phyloP scores from a whole-genome alignment of 2,888 invertebrate species.

The Hymenopus coronatus region DNA sequence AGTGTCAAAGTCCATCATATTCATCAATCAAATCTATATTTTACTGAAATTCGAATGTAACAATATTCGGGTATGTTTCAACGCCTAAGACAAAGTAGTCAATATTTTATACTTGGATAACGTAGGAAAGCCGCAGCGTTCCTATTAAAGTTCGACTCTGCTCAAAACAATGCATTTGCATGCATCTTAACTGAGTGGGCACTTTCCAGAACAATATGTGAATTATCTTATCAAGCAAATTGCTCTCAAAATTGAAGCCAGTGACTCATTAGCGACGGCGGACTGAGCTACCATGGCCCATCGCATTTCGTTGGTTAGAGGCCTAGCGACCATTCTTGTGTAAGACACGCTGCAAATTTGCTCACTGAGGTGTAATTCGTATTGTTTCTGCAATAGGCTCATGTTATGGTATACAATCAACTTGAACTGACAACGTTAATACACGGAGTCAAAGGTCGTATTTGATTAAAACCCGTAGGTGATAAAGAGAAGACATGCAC shows the following conservation, averaged over 20 bases:
- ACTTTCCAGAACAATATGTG: neutral
- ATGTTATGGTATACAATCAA: neutral
- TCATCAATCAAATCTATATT: too few relatives aligned
- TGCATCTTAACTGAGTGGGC: neutral
- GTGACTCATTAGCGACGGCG: neutral
- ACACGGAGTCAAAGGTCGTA: neutral
- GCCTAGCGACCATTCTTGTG: neutral
- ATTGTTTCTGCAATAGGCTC: neutral
- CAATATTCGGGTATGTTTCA: too few relatives aligned
- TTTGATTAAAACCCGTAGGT: neutral
- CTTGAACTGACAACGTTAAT: neutral
- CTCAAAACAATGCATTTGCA: neutral
- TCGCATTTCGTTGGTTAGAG: neutral
- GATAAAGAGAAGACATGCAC: neutral
- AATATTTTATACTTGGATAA: neutral
- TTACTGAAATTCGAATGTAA: too few relatives aligned
- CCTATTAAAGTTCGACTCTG: neutral
- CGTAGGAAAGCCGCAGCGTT: neutral
- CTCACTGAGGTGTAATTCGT: neutral
- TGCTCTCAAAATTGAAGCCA: neutral
- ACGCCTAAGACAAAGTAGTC: too few relatives aligned
- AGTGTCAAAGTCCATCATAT: too few relatives aligned
- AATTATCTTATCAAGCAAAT: constrained; percentile 8
- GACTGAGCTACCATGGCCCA: neutral
- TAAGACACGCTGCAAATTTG: neutral